Evolutionary conservation across 2,888 invertebrate genomes (phyloP).

Genomic region (Tenodera sinensis): DNA sequence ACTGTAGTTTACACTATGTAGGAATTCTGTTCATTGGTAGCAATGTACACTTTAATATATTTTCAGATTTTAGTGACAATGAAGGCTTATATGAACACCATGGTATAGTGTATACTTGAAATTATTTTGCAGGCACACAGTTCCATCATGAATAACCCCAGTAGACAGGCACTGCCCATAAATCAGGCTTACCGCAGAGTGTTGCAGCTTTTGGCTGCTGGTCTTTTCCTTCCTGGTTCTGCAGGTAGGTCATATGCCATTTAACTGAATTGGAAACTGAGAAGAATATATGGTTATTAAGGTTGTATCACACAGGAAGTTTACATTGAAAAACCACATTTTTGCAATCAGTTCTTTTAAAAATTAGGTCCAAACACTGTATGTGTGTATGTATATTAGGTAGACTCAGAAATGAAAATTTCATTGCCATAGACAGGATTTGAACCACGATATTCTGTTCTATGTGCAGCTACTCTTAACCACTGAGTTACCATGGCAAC

Average conservation of each 20-base stretch:
- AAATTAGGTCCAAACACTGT: no score
- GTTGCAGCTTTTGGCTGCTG: slow-evolving; percentile 87
- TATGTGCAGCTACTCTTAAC: no score
- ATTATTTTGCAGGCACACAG: slow-evolving; percentile 69
- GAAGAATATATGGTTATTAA: not conserved
- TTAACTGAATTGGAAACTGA: not conserved
- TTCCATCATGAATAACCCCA: slow-evolving; percentile 94
- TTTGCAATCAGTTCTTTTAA: no score
- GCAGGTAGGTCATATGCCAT: slow-evolving; percentile 60
- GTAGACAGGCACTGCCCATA: slow-evolving; percentile 85
- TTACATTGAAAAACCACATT: no score
- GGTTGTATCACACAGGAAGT: not conserved
- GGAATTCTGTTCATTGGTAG: not conserved
- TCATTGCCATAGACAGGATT: no score
- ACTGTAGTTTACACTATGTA: not conserved
- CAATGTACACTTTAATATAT: not conserved
- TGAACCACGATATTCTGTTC: no score
- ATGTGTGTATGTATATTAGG: no score
- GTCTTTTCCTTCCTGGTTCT: slow-evolving; percentile 91
- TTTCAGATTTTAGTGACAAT: not conserved
- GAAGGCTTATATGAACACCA: not conserved
- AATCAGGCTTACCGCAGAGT: slow-evolving; percentile 88
- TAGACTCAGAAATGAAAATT: no score
- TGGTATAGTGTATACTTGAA: not conserved
- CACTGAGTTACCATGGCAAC: no score